These are phyloP conservation scores for Ophiodon elongatus DNA, from an alignment of 2,113 vertebrate genomes.

Conservation along the genomic window DNA sequence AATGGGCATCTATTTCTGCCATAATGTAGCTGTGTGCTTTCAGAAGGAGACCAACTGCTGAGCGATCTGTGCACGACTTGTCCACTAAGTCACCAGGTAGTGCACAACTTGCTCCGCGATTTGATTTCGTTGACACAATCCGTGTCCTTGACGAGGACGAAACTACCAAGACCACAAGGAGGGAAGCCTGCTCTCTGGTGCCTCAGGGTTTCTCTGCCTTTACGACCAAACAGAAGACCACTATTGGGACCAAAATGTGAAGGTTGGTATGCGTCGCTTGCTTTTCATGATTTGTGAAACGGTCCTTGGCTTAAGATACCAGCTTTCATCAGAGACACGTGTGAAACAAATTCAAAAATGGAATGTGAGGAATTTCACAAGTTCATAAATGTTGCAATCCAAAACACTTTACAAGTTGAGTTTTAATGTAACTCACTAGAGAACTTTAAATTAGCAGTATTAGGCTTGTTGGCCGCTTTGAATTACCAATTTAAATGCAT, in stretches of 20 bases:
- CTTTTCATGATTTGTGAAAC: not conserved
- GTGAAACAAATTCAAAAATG: not conserved
- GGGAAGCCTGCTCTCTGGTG: not conserved
- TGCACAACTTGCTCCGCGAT: not conserved
- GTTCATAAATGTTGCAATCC: not conserved
- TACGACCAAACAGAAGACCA: not conserved
- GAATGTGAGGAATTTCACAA: not conserved
- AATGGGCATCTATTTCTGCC: not conserved
- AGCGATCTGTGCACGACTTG: not conserved
- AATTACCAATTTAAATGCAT: constrained; percentile 9
- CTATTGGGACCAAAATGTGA: not conserved
- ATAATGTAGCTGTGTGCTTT: not conserved
- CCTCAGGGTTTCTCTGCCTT: not conserved
- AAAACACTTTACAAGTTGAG: not conserved
- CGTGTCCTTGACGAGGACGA: not conserved
- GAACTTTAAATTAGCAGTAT: not conserved
- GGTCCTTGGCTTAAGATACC: not conserved
- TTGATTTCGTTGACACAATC: not conserved
- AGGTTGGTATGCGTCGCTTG: not conserved
- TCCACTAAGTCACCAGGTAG: not conserved
- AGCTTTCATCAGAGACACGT: not conserved
- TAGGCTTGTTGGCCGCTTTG: not conserved
- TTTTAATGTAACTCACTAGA: not conserved
- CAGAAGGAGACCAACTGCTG: not conserved
- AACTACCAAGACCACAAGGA: not conserved